Evolutionary conservation across 2,113 vertebrate genomes (phyloP).

Genomic region (Apistogramma diplotaenia): DNA sequence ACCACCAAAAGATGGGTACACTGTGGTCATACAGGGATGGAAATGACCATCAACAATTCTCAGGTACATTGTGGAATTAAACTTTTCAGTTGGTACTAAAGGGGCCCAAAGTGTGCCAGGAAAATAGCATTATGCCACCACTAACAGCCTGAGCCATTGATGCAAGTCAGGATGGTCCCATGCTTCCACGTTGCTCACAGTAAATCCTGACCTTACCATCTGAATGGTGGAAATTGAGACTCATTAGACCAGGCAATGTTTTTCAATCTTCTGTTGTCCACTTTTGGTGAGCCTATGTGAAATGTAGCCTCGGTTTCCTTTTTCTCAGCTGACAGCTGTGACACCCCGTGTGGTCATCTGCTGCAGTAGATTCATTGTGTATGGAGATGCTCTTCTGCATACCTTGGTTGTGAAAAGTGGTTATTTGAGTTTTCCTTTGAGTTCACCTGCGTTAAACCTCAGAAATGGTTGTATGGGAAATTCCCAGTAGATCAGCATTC

Average conservation of each 20-base stretch:
- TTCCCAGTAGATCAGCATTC: not conserved
- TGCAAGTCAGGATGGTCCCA: not conserved
- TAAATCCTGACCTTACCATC: not conserved
- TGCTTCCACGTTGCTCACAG: not conserved
- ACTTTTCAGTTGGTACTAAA: not conserved
- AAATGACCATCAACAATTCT: not conserved
- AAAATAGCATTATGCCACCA: not conserved
- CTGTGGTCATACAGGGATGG: not conserved
- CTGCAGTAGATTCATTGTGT: not conserved
- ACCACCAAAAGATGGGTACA: not conserved
- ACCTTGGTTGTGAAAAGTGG: not conserved
- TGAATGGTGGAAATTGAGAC: not conserved
- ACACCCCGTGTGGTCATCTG: rapidly evolving
- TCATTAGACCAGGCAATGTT: not conserved
- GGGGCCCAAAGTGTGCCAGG: not conserved
- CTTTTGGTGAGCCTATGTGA: not conserved
- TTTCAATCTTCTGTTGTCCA: not conserved
- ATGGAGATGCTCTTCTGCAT: not conserved
- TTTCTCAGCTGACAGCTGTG: not conserved
- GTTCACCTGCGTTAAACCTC: too few species aligned
- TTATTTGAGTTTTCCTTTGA: not conserved
- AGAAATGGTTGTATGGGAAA: not conserved
- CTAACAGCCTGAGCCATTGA: not conserved
- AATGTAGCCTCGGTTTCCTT: not conserved
- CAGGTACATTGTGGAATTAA: not conserved